These are phyloP conservation scores for Gasterosteus nipponicus DNA, from an alignment of 2,113 vertebrate species.

Conservation along the genomic window DNA sequence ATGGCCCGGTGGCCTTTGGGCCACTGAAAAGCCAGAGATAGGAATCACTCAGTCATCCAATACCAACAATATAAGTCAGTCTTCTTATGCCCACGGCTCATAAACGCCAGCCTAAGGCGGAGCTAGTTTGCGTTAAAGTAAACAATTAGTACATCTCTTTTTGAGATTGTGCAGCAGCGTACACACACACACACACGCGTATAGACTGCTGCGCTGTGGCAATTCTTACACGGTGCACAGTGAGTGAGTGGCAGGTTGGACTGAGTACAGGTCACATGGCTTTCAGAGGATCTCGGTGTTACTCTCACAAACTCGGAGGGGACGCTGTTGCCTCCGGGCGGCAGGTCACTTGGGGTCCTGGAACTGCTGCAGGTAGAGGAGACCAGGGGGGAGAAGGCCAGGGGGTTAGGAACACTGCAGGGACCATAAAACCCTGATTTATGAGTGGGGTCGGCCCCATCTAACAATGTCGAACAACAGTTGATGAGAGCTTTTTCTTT, in stretches of 20 bases:
- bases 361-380: slow-evolving; percentile 25
- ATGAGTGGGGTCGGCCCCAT: slow-evolving; percentile 50
- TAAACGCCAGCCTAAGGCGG: slow-evolving; percentile 6
- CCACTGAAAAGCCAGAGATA: slow-evolving; percentile 45
- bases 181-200: background rate
- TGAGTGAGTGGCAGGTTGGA: slow-evolving; percentile 30
- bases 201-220: background rate
- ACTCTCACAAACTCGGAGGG: slow-evolving; percentile 31
- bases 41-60: slow-evolving; percentile 38
- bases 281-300: slow-evolving; percentile 30
- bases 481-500: slow-evolving; percentile 42
- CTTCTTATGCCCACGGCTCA: slow-evolving; percentile 30
- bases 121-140: background rate
- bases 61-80: slow-evolving; percentile 20
- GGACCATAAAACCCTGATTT: slow-evolving; percentile 69
- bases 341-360: slow-evolving; percentile 49
- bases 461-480: slow-evolving; percentile 37
- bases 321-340: slow-evolving; percentile 42
- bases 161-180: slow-evolving; percentile 1
- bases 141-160: background rate
- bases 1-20: slow-evolving; percentile 56
- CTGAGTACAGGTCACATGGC: slow-evolving; percentile 32
- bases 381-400: slow-evolving; percentile 49
- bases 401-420: slow-evolving; percentile 51
- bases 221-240: background rate